Percentiles rank a stretch among this genome's conserved stretches.
These are phyloP conservation scores for Menidia menidia DNA, from an alignment of 2,797 vertebrate genomes.

Conservation along the genomic window DNA sequence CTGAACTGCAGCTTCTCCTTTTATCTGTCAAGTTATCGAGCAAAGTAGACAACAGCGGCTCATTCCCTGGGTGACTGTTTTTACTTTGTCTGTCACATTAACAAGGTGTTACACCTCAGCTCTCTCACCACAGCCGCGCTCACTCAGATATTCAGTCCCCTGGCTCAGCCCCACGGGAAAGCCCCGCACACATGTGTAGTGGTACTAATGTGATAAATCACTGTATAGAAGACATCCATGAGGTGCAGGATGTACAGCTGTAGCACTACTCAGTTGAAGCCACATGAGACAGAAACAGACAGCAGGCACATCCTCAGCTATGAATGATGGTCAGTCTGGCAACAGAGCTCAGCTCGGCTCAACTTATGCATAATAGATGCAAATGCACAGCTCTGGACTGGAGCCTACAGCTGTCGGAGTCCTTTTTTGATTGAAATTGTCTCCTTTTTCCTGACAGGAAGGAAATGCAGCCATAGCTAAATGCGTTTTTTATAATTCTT, in stretches of 20 bases:
- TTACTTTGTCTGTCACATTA: constrained; percentile 69
- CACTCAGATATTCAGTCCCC: constrained; percentile 20
- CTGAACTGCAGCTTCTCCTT: constrained; percentile 47
- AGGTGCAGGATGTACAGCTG: constrained; percentile 30
- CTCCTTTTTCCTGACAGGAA: constrained; percentile 20
- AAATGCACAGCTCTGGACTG: constrained; percentile 45
- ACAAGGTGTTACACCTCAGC: constrained; percentile 65
- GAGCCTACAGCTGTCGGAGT: constrained; percentile 33
- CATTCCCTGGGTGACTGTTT: constrained; percentile 60
- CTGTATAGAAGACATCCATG: constrained; percentile 5
- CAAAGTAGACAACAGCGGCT: constrained; percentile 54
- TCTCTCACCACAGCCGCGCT: constrained; percentile 30
- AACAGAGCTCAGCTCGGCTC: constrained; percentile 38
- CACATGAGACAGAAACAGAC: constrained; percentile 51
- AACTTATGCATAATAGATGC: constrained; percentile 67
- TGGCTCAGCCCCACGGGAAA: constrained; percentile 27
- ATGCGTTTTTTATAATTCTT: constrained; percentile 39
- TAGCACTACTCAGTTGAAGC: constrained; percentile 54
- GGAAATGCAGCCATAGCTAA: constrained; percentile 7
- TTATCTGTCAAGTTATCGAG: constrained; percentile 61
- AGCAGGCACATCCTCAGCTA: constrained; percentile 61
- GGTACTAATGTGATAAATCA: not conserved
- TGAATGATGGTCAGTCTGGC: constrained; percentile 54
- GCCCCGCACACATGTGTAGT: constrained; percentile 1
- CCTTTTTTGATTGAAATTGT: constrained; percentile 38